Conservation (phyloP, 2,888 invertebrate species). For the Oscheius sp. region DNA sequence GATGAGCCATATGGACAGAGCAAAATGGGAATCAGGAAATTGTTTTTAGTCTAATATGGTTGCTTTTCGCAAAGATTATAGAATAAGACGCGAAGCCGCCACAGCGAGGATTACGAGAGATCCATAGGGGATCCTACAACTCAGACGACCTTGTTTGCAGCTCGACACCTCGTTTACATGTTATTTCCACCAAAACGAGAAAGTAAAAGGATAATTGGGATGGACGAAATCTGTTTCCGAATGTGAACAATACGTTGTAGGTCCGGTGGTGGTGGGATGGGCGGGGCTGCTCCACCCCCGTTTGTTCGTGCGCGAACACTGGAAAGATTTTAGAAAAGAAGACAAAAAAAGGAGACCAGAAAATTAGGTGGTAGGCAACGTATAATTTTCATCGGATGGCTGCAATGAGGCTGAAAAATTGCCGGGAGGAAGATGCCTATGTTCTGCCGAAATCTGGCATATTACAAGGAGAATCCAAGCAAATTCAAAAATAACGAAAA, state of each 20-base stretch:
- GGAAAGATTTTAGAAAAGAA: conserved; percentile 1
- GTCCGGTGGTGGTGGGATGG: conserved; percentile 30
- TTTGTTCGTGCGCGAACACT: conserved; percentile 31
- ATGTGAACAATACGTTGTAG: conserved; percentile 32
- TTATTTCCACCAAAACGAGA: neutral
- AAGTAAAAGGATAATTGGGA: conserved; percentile 19
- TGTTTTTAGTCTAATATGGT: neutral
- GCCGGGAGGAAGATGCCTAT: no score
- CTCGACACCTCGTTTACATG: no score
- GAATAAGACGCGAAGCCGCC: conserved; percentile 12
- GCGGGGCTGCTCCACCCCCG: conserved; percentile 35
- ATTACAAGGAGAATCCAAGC: no score
- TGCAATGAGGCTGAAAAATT: no score
- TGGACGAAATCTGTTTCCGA: conserved; percentile 34
- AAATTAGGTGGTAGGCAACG: neutral
- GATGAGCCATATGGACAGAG: neutral
- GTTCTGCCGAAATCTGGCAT: no score
- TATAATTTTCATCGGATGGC: no score
- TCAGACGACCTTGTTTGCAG: no score
- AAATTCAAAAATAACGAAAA: no score
- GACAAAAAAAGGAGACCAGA: neutral
- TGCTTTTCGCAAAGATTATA: conserved; percentile 7
- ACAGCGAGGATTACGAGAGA: neutral
- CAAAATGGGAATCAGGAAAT: conserved; percentile 2
- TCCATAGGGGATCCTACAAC: no score